A percentile compares a stretch with the other conserved stretches of the same genome.
Conservation (phyloP, 2,113 vertebrate genomes). For the Anhinga anhinga region DNA sequence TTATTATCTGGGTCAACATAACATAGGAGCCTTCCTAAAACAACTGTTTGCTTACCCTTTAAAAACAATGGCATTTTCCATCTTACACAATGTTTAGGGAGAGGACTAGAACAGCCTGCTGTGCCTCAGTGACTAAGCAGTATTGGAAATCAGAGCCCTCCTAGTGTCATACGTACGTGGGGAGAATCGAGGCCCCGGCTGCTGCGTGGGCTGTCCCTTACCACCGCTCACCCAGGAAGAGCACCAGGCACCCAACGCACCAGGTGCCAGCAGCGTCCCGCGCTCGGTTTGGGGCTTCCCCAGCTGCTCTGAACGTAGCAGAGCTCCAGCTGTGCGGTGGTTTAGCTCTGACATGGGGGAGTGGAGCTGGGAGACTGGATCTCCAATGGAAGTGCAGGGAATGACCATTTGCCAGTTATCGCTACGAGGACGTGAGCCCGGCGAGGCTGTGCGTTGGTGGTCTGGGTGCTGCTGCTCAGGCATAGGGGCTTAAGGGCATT, state of each 20-base stretch:
- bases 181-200: accelerated
- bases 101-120: neutral
- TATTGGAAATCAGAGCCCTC: accelerated
- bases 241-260: neutral
- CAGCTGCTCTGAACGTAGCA: neutral
- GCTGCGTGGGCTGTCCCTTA: accelerated
- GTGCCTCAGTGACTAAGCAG: neutral
- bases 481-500: accelerated
- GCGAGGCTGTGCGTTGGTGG: accelerated
- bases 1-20: neutral
- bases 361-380: accelerated
- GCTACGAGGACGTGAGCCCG: accelerated
- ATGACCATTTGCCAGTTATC: accelerated
- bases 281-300: neutral
- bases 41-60: neutral
- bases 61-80: neutral
- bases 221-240: neutral
- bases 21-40: neutral
- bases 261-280: neutral
- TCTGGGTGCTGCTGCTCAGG: neutral
- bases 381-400: neutral
- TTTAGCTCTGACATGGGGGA: neutral
- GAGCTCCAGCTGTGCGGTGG: neutral
- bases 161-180: accelerated
- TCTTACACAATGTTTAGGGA: neutral